phyloP scores from a whole-genome alignment of 2,888 invertebrate genomes.

The Poecilobothrus nobilitatus region DNA sequence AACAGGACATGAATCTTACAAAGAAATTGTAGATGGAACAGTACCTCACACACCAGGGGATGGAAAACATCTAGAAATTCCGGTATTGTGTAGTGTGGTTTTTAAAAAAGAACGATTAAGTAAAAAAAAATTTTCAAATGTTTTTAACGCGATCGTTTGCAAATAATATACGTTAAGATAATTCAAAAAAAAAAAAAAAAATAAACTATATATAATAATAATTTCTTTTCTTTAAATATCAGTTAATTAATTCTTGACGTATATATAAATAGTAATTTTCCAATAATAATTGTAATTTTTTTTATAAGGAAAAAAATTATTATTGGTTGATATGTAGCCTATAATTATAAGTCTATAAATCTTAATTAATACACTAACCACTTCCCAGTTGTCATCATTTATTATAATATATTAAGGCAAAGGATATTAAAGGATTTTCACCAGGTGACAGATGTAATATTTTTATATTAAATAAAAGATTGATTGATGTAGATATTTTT shows the following conservation, averaged over 20 bases:
- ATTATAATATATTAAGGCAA: neutral
- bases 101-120: neutral
- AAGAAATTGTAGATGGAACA: slow-evolving; percentile 38
- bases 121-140: slow-evolving; percentile 18
- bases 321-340: neutral
- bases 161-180: neutral
- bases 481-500: neutral
- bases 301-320: neutral
- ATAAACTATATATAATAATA: neutral
- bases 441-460: neutral
- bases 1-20: slow-evolving; percentile 40
- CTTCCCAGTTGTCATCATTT: neutral
- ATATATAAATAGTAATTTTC: too few relatives aligned
- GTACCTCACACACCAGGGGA: slow-evolving; percentile 18
- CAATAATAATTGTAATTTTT: too few relatives aligned
- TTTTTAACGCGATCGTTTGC: slow-evolving; percentile 18
- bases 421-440: neutral
- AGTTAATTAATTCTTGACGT: too few relatives aligned
- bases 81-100: slow-evolving; percentile 41
- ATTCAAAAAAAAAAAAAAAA: slow-evolving; percentile 5
- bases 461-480: neutral
- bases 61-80: slow-evolving; percentile 37
- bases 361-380: neutral
- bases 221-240: neutral
- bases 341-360: neutral